These are phyloP conservation scores for Cryptocheilus praepositus DNA, from an alignment of 2,888 invertebrate genomes.

Conservation along the genomic window DNA sequence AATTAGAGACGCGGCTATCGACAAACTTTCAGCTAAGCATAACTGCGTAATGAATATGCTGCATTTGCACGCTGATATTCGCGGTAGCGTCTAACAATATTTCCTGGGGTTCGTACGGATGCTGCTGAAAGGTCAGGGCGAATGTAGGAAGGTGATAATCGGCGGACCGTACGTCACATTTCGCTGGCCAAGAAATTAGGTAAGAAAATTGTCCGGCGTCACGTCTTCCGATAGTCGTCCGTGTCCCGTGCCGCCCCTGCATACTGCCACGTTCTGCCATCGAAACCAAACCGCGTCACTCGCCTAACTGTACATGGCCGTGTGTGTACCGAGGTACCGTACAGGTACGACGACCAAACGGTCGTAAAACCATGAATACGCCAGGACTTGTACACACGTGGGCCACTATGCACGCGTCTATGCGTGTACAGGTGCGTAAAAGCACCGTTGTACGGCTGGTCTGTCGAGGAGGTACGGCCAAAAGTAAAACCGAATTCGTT, in stretches of 20 bases:
- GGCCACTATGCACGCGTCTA: slow-evolving; percentile 51
- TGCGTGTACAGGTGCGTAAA: slow-evolving; percentile 58
- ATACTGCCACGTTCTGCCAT: slow-evolving; percentile 57
- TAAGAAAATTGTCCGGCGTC: slow-evolving; percentile 20
- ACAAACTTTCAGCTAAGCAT: too few species aligned
- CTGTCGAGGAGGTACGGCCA: slow-evolving; percentile 49
- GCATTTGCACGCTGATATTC: too few species aligned
- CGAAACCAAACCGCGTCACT: slow-evolving; percentile 69
- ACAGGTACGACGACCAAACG: slow-evolving; percentile 49
- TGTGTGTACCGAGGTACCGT: slow-evolving; percentile 51
- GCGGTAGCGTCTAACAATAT: too few species aligned
- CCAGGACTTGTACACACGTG: slow-evolving; percentile 45
- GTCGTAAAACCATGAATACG: slow-evolving; percentile 57
- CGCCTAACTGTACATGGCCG: slow-evolving; percentile 69
- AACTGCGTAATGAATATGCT: too few species aligned
- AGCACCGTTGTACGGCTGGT: slow-evolving; percentile 59
- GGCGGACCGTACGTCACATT: slow-evolving; percentile 25
- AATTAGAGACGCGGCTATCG: too few species aligned
- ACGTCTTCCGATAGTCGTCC: background rate
- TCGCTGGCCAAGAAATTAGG: slow-evolving; percentile 16
- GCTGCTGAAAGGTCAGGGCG: background rate
- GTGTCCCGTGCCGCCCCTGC: slow-evolving; percentile 39
- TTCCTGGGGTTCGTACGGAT: too few species aligned
- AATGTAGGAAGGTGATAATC: slow-evolving; percentile 14
- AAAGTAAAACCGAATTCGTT: slow-evolving; percentile 73